Conservation (phyloP, 2,113 vertebrate genomes). For the Laticauda laticaudata region DNA sequence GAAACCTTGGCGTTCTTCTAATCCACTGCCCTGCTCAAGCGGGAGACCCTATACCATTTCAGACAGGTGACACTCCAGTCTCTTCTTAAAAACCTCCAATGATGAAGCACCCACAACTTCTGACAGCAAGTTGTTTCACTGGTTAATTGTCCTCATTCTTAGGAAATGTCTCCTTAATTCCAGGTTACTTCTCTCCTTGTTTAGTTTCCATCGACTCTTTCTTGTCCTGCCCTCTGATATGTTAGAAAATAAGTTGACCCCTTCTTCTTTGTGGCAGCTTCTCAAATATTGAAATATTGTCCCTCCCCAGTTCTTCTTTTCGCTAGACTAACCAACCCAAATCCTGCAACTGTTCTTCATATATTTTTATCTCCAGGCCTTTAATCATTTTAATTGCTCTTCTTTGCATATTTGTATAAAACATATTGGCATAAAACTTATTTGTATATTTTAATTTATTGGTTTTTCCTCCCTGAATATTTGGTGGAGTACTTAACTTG, state of each 20-base stretch:
- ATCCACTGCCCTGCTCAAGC: not conserved
- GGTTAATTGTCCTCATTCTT: not conserved
- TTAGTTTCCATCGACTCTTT: not conserved
- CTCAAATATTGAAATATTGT: not conserved
- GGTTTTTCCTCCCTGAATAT: not conserved
- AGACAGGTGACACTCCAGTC: not conserved
- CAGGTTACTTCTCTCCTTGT: not conserved
- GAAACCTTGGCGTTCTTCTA: not conserved
- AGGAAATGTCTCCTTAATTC: not conserved
- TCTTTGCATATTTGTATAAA: not conserved
- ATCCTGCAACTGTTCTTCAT: not conserved
- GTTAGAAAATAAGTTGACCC: no score
- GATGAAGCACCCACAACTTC: not conserved
- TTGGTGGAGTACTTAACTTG: not conserved
- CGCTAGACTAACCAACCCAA: not conserved
- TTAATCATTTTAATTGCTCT: not conserved
- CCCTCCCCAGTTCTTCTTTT: not conserved
- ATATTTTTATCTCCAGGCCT: not conserved
- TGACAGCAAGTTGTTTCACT: not conserved
- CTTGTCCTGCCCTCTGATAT: not conserved
- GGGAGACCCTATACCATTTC: not conserved
- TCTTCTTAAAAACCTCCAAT: not conserved
- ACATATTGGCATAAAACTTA: not conserved
- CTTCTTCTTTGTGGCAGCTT: not conserved
- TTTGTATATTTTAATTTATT: not conserved